Conservation (phyloP, 2,113 vertebrate species). For the Plecturocebus donacophilus region DNA sequence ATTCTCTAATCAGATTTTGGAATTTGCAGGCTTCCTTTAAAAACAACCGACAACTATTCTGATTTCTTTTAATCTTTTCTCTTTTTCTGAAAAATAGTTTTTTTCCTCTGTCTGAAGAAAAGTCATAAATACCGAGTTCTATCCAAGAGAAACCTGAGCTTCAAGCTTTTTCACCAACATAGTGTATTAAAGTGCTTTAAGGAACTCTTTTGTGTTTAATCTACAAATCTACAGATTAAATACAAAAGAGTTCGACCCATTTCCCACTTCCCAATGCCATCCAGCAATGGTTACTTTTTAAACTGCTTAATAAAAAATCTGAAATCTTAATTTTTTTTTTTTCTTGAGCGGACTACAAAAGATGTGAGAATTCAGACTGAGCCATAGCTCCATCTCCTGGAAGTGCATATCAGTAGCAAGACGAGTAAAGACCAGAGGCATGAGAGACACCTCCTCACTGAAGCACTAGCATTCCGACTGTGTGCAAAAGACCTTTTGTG, state of each 20-base stretch:
- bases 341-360: not conserved
- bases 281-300: conserved; percentile 33
- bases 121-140: not conserved
- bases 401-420: conserved; percentile 43
- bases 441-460: rapidly evolving
- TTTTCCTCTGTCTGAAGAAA: not conserved
- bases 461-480: not conserved
- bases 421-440: not conserved
- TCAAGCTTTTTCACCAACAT: not conserved
- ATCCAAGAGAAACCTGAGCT: not conserved
- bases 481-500: not conserved
- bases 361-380: conserved; percentile 51
- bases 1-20: not conserved
- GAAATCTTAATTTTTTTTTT: not conserved
- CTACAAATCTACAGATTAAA: not conserved
- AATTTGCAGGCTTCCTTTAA: not conserved
- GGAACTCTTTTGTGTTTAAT: not conserved
- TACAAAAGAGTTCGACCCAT: not conserved
- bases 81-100: not conserved
- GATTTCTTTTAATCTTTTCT: not conserved
- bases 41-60: not conserved
- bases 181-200: not conserved
- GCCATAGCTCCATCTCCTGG: conserved; percentile 69
- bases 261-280: not conserved
- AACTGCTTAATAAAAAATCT: conserved; percentile 26